Conservation (phyloP, 2,888 invertebrate genomes). For the Cyclophora punctaria region DNA sequence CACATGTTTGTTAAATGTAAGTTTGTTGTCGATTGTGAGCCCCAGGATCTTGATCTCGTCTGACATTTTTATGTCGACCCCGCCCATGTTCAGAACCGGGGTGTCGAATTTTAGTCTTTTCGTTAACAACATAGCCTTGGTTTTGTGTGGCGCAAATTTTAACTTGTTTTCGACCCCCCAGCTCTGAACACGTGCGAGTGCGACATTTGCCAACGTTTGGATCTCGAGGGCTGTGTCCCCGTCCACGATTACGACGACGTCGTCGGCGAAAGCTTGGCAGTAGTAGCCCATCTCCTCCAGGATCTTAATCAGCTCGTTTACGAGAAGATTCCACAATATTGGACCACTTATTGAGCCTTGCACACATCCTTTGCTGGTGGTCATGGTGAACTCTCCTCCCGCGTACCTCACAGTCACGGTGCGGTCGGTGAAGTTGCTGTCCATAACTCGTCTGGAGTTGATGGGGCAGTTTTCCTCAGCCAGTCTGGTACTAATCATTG, state of each 20-base stretch:
- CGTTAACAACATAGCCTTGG: not conserved
- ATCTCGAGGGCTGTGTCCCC: constrained; percentile 6
- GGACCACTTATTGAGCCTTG: constrained; percentile 13
- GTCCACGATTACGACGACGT: constrained; percentile 5
- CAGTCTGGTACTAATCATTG: constrained; percentile 8
- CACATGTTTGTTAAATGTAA: not conserved
- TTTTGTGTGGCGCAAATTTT: not conserved
- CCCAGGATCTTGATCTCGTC: not conserved
- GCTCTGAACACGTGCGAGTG: constrained; percentile 8
- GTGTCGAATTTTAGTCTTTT: not conserved
- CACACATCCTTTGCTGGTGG: constrained; percentile 9
- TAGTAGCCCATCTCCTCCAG: not conserved
- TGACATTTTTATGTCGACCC: too few species aligned
- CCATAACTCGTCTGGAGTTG: not conserved
- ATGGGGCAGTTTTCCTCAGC: constrained; percentile 3
- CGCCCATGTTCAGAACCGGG: not conserved
- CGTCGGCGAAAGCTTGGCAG: constrained; percentile 12
- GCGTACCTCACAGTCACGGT: constrained; percentile 2
- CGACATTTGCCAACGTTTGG: constrained; percentile 7
- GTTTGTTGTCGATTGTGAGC: not conserved
- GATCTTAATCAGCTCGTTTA: constrained; percentile 8
- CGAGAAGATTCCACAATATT: constrained; percentile 12
- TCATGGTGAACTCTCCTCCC: not conserved
- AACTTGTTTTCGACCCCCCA: constrained; percentile 6
- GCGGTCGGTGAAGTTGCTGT: not conserved